Conservation (phyloP, 1,140 invertebrate species). For the Coelopa frigida region DNA sequence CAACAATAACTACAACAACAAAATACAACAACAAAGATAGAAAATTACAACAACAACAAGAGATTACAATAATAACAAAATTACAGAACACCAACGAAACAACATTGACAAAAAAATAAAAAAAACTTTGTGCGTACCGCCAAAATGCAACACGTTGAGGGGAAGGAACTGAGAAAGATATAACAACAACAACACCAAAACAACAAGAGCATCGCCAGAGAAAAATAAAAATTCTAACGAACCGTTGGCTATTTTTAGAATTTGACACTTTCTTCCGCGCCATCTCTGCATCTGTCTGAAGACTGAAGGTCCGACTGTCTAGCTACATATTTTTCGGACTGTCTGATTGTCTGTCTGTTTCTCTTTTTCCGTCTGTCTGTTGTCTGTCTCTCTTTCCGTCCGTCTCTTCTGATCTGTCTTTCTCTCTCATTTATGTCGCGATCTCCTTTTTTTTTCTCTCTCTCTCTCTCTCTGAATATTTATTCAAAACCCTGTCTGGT, state of each 20-base stretch:
- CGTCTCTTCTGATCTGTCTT: not conserved
- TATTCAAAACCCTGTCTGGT: not conserved
- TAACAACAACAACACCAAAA: no score
- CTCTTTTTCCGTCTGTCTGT: not conserved
- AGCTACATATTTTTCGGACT: not conserved
- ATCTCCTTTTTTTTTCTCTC: not conserved
- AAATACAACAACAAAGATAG: not conserved
- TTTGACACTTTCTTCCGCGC: not conserved
- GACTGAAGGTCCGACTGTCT: not conserved
- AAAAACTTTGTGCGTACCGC: no score
- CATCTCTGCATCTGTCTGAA: not conserved
- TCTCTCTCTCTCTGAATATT: not conserved
- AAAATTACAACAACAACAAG: not conserved
- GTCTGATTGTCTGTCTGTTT: not conserved
- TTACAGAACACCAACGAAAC: no score
- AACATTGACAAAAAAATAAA: no score
- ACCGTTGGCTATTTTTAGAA: no score
- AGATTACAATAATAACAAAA: no score
- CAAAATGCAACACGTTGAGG: no score
- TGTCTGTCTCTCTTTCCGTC: not conserved
- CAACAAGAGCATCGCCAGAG: no score
- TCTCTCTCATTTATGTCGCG: not conserved
- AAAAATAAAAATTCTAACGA: no score
- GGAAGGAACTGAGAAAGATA: no score
- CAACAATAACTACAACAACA: slow-evolving; percentile 5